Conservation (phyloP, 2,113 vertebrate genomes). For the Malaclemys terrapin region DNA sequence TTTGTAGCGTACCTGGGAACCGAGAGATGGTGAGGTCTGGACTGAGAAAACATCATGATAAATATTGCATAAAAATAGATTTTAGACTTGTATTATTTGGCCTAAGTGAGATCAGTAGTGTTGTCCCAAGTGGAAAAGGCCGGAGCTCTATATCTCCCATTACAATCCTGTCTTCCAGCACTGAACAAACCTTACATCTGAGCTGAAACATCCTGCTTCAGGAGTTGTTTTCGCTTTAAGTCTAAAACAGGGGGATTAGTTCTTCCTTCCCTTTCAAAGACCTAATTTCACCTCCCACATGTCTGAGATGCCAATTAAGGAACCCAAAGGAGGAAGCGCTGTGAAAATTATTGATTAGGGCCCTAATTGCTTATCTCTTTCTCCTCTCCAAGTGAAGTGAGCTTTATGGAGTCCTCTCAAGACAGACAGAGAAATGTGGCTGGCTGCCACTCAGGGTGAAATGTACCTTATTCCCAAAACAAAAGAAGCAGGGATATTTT, state of each 20-base stretch:
- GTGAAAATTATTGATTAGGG: constrained; percentile 62
- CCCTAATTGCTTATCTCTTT: constrained; percentile 62
- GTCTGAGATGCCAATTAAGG: constrained; percentile 57
- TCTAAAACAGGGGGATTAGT: background rate
- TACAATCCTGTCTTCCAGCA: accelerated
- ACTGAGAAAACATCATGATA: accelerated
- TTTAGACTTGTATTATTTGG: background rate
- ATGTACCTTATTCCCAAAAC: accelerated
- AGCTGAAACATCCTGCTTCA: background rate
- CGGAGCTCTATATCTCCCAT: accelerated
- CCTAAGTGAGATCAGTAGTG: background rate
- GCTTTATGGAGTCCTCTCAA: background rate
- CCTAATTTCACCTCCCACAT: constrained; percentile 37
- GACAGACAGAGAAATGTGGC: background rate
- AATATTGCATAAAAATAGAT: background rate
- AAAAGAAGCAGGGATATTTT: background rate
- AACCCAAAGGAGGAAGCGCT: constrained; percentile 16
- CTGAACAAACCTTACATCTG: background rate
- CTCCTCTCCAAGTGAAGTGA: background rate
- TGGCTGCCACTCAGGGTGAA: background rate
- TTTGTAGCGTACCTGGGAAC: background rate
- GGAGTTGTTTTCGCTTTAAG: constrained; percentile 1
- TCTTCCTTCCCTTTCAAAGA: background rate
- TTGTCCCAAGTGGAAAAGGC: background rate
- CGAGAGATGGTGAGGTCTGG: background rate